Conservation (phyloP, 2,888 invertebrate species). For the Drosophila recens region DNA sequence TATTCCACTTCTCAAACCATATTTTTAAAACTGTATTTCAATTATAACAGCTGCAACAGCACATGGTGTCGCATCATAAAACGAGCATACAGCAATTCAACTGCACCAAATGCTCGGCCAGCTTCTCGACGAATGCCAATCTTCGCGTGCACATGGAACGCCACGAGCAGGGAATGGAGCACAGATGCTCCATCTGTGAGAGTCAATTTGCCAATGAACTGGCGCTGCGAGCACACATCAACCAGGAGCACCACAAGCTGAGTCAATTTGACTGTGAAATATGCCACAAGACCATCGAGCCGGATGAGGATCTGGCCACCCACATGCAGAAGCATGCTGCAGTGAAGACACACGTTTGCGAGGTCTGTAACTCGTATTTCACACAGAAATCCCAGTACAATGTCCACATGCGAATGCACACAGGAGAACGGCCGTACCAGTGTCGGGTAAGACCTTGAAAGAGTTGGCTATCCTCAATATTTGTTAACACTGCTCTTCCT, state of each 20-base stretch:
- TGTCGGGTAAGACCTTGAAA: slow-evolving; percentile 88
- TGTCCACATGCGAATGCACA: slow-evolving; percentile 93
- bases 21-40: not conserved
- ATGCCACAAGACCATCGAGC: slow-evolving; percentile 92
- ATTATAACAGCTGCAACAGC: slow-evolving; percentile 86
- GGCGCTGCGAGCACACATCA: slow-evolving; percentile 90
- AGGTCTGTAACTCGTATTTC: slow-evolving; percentile 91
- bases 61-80: slow-evolving; percentile 89
- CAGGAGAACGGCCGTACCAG: slow-evolving; percentile 92
- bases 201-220: slow-evolving; percentile 91
- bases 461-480: not conserved
- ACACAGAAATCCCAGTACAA: slow-evolving; percentile 94
- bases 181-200: slow-evolving; percentile 92
- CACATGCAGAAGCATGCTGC: slow-evolving; percentile 93
- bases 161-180: slow-evolving; percentile 91
- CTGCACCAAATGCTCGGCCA: slow-evolving; percentile 90
- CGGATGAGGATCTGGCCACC: slow-evolving; percentile 91
- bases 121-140: slow-evolving; percentile 89
- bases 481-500: not conserved
- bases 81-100: slow-evolving; percentile 89
- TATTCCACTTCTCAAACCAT: not conserved
- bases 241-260: slow-evolving; percentile 90
- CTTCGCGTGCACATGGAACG: slow-evolving; percentile 88
- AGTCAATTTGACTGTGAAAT: slow-evolving; percentile 92
- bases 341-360: slow-evolving; percentile 90